Evolutionary conservation across 2,113 vertebrate species (phyloP), one percentile per base, ranked within the genome.

Genomic region (Zosterops pallidus): DNA sequence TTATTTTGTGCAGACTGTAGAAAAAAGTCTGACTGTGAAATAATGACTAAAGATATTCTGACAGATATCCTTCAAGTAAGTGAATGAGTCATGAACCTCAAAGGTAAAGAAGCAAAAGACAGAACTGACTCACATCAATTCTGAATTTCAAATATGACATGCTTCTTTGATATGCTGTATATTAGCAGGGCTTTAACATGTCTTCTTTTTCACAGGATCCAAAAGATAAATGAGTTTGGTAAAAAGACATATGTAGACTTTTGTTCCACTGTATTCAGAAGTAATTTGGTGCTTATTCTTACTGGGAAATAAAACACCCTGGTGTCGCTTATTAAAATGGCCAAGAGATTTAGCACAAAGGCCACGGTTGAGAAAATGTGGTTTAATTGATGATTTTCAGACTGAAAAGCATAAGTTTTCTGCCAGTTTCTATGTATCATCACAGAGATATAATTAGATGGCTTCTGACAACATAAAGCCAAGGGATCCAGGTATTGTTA

Each of bases 61-160:
- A 89, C 76, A 92, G 83, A 42, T 69, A 74, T 15, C 46, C 33
- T 86, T 93, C 82, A 93, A 85, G 29, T 57, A 39, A 80, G 44
- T 37, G 63, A 88, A 84, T 91, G 85, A 90, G 49, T 88, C 74
- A 91, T 41, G 63, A 88, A 88, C 25, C 31, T 69, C 35, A 35
- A 78, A 80, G 56, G 35, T 72, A 49, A 78, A 91, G 67, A 82
- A 84, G 83, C 26, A 65, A 92, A 93, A 87, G 69, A 49, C 37
- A 89, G 64, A 84, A 50, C 29, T 94, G 93, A 91, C 21, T 95
- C 77, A 69, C 69, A 79, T 85, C 60, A 82, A 59, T 88, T 94
- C 82, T 80, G 67, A 77, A 67, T 93, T 92, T 91, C 64, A 91
- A 67, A 65, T 42, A 60, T 25, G 25, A 59, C 24, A 62, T 55